Percentiles rank a stretch among this genome's conserved stretches.
Evolutionary conservation across 2,113 vertebrate species (phyloP).

Genomic region (Aramus guarauna): DNA sequence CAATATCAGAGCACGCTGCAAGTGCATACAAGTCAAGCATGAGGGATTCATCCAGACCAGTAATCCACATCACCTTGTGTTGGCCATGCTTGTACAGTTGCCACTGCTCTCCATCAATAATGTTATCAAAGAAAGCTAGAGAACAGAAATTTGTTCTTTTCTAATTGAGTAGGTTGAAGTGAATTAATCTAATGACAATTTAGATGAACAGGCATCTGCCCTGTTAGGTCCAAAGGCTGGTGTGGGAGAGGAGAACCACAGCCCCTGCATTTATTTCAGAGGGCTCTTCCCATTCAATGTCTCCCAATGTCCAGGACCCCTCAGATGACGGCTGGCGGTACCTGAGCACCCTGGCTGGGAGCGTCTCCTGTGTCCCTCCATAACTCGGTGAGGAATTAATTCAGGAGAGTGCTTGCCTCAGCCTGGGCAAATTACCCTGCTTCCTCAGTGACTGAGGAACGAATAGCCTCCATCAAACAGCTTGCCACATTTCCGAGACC

Average conservation of each 20-base stretch:
- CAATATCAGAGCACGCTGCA: background rate
- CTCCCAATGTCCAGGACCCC: accelerated
- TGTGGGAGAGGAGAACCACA: background rate
- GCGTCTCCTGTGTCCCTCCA: accelerated
- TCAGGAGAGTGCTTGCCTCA: background rate
- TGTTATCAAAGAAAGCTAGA: background rate
- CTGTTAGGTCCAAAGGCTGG: accelerated
- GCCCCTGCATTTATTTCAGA: background rate
- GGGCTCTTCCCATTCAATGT: background rate
- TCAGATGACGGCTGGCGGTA: background rate
- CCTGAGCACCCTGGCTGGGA: background rate
- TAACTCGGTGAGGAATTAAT: background rate
- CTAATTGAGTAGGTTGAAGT: background rate
- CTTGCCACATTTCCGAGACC: background rate
- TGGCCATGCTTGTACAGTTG: accelerated
- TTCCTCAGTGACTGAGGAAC: background rate
- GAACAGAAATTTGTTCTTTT: background rate
- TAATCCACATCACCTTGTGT: background rate
- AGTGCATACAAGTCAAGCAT: background rate
- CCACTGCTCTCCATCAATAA: background rate
- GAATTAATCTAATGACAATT: background rate
- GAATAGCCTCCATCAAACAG: background rate
- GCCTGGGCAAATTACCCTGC: background rate
- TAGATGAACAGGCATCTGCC: background rate
- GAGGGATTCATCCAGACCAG: background rate